Percentiles rank a stretch among this genome's conserved stretches.
phyloP scores from a whole-genome alignment of 2,888 invertebrate genomes.

The Campoletis raptor region DNA sequence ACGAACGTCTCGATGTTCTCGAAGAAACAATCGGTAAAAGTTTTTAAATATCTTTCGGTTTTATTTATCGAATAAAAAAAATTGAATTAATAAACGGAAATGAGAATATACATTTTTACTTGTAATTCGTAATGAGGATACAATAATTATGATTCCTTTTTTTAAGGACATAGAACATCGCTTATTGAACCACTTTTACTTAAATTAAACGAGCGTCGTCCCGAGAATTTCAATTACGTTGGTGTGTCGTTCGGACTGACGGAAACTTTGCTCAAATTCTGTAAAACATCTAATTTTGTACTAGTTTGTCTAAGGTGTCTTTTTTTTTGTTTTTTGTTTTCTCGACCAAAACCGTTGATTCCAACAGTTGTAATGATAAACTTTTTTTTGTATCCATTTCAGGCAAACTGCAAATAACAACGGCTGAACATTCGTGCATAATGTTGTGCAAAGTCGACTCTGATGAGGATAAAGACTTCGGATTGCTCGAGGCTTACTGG shows the following conservation, averaged over 20 bases:
- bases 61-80: no score
- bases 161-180: constrained; percentile 89
- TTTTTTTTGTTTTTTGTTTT: no score
- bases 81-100: background rate
- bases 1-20: constrained; percentile 88
- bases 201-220: constrained; percentile 94
- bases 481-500: constrained; percentile 93
- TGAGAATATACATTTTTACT: background rate
- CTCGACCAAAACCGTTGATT: no score
- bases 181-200: constrained; percentile 91
- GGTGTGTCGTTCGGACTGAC: constrained; percentile 98
- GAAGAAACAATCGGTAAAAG: constrained; percentile 89
- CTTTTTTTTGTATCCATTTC: background rate
- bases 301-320: no score
- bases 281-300: constrained; percentile 94
- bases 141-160: background rate
- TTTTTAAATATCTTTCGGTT: constrained; percentile 69
- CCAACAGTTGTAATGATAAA: constrained; percentile 81
- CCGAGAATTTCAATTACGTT: constrained; percentile 95
- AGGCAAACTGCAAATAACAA: constrained; percentile 98
- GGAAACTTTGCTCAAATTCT: constrained; percentile 95
- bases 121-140: background rate
- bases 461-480: constrained; percentile 81
- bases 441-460: constrained; percentile 93
- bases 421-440: constrained; percentile 99